phyloP scores from a whole-genome alignment of 2,797 vertebrate species.

The Phalanger gymnotis region DNA sequence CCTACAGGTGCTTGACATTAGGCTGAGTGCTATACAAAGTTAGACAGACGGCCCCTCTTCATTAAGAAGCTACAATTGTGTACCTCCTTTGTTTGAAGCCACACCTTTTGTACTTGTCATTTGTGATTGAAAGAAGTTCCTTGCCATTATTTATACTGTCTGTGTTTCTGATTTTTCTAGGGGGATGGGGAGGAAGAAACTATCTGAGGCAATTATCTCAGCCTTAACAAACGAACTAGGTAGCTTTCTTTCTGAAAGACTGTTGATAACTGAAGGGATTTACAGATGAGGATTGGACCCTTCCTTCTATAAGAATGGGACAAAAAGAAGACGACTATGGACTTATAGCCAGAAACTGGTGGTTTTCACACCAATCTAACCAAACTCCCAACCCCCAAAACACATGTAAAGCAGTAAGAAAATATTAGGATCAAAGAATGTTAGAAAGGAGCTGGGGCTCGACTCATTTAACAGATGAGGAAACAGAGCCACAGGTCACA shows the following conservation, averaged over 20 bases:
- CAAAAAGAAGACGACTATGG: background rate
- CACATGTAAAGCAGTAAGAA: background rate
- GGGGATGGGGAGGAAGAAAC: background rate
- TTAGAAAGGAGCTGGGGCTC: background rate
- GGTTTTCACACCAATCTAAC: background rate
- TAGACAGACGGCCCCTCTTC: slow-evolving; percentile 70
- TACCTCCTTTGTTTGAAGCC: slow-evolving; percentile 9
- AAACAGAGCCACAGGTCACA: background rate
- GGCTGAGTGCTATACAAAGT: background rate
- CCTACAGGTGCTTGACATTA: slow-evolving; percentile 76
- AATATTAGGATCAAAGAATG: background rate
- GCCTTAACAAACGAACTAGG: background rate
- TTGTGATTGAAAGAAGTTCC: slow-evolving; percentile 62
- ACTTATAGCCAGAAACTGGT: background rate
- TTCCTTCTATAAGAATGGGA: background rate
- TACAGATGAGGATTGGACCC: background rate
- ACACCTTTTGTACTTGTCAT: slow-evolving; percentile 48
- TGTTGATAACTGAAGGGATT: background rate
- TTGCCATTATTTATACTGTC: slow-evolving; percentile 65
- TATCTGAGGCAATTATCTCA: slow-evolving; percentile 30
- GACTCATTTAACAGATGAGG: background rate
- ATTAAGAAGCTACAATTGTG: slow-evolving; percentile 35
- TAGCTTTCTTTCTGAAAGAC: background rate
- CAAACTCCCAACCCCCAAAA: background rate
- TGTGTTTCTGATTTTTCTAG: slow-evolving; percentile 57